Evolutionary conservation across 2,888 invertebrate genomes (phyloP).

Genomic region (Arge pagana): DNA sequence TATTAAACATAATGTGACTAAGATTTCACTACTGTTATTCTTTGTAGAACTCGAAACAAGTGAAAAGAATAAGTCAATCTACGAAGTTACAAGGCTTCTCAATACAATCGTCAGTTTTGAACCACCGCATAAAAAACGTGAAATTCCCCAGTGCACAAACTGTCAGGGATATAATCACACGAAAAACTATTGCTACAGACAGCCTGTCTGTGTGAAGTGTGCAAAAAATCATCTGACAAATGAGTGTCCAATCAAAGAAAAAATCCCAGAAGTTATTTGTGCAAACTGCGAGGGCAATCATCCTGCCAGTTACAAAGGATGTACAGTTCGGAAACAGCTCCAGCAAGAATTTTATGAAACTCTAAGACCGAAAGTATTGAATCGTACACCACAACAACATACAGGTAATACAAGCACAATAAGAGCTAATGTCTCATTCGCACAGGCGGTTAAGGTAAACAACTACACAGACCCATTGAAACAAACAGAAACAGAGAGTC

Average conservation of each 20-base stretch:
- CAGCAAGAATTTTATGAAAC: constrained; percentile 14
- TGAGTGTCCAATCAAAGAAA: constrained; percentile 19
- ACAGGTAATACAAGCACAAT: too few species aligned
- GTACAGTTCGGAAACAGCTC: constrained; percentile 16
- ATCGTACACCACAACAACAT: too few species aligned
- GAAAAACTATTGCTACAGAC: constrained; percentile 22
- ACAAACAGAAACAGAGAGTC: too few species aligned
- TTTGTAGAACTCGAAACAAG: constrained; percentile 34
- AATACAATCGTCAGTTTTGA: constrained; percentile 11
- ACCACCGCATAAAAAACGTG: constrained; percentile 13
- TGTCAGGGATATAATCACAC: constrained; percentile 26
- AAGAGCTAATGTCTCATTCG: too few species aligned
- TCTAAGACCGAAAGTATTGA: constrained; percentile 6
- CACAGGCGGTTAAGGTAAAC: too few species aligned
- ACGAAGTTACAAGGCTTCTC: constrained; percentile 25
- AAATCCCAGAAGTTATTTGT: constrained; percentile 24
- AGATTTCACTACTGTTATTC: constrained; percentile 33
- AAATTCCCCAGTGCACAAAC: constrained; percentile 23
- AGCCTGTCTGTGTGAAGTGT: constrained; percentile 24
- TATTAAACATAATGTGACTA: constrained; percentile 16
- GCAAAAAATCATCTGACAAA: constrained; percentile 23
- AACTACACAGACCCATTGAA: too few species aligned
- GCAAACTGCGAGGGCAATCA: constrained; percentile 32
- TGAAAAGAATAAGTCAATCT: constrained; percentile 34
- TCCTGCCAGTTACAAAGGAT: constrained; percentile 36